A percentile compares a stretch with the other conserved stretches of the same genome.
Evolutionary conservation across 2,797 vertebrate species (phyloP).

Genomic region (Gorsachius magnificus): DNA sequence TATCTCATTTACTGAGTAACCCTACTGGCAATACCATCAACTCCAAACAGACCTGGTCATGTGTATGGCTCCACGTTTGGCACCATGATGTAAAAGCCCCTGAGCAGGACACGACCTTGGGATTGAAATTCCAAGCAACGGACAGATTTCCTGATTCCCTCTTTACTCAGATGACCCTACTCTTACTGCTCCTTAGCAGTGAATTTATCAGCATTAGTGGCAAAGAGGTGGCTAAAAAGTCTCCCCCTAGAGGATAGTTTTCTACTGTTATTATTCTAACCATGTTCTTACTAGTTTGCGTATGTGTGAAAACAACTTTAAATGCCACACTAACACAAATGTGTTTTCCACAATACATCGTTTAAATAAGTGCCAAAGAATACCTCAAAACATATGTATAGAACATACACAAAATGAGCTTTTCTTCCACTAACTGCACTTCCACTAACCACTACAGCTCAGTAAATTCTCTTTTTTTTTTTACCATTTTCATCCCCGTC

Average conservation of each 20-base stretch:
- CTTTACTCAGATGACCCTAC: not conserved
- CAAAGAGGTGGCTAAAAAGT: not conserved
- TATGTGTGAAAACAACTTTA: not conserved
- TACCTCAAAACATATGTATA: not conserved
- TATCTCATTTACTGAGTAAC: slow-evolving; percentile 37
- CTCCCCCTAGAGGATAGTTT: not conserved
- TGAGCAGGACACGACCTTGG: not conserved
- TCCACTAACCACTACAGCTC: not conserved
- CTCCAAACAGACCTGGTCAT: not conserved
- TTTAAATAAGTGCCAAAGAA: not conserved
- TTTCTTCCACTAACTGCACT: not conserved
- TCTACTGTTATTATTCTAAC: not conserved
- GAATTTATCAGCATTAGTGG: not conserved
- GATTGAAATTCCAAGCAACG: not conserved
- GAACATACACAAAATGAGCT: not conserved
- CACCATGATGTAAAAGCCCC: not conserved
- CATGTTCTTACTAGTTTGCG: not conserved
- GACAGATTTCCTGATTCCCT: not conserved
- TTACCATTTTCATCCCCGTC: not conserved
- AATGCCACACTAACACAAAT: not conserved
- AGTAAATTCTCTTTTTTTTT: not conserved
- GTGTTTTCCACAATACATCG: not conserved
- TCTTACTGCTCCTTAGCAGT: not conserved
- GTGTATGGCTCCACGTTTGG: not conserved
- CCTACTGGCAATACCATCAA: not conserved